Conservation (phyloP, 2,797 vertebrate genomes). For the Hozukius guyotensis region DNA sequence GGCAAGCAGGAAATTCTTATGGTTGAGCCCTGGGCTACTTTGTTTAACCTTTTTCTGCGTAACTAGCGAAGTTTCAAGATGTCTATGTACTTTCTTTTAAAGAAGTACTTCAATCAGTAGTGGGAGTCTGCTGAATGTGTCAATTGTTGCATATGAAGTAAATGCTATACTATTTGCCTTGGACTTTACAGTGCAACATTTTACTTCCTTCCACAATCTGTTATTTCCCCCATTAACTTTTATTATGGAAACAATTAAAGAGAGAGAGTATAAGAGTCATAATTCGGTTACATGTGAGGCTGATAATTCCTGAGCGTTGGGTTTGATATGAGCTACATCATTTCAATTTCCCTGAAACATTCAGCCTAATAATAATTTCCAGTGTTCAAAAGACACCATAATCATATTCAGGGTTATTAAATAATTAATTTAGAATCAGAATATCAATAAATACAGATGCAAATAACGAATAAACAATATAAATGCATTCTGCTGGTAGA, state of each 20-base stretch:
- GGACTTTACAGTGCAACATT: too few relatives aligned
- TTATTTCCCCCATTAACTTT: not conserved
- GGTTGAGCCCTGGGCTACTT: not conserved
- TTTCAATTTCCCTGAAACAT: not conserved
- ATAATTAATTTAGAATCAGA: not conserved
- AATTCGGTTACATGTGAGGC: not conserved
- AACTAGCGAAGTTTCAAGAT: not conserved
- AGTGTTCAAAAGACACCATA: not conserved
- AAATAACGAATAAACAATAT: not conserved
- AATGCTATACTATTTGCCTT: not conserved
- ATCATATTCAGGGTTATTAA: not conserved
- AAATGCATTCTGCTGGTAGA: not conserved
- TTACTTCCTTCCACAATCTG: not conserved
- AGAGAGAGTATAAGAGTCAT: not conserved
- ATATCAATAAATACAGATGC: not conserved
- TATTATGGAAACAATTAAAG: not conserved
- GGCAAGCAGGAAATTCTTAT: too few relatives aligned
- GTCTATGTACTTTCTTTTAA: not conserved
- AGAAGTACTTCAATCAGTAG: not conserved
- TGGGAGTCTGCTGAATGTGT: not conserved
- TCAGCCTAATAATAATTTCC: not conserved
- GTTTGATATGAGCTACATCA: not conserved
- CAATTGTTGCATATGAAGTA: not conserved
- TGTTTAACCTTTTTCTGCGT: not conserved
- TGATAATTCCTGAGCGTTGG: not conserved